A percentile compares a stretch with the other conserved stretches of the same genome.
phyloP scores from a whole-genome alignment of 2,888 invertebrate species.

The Phania funesta region DNA sequence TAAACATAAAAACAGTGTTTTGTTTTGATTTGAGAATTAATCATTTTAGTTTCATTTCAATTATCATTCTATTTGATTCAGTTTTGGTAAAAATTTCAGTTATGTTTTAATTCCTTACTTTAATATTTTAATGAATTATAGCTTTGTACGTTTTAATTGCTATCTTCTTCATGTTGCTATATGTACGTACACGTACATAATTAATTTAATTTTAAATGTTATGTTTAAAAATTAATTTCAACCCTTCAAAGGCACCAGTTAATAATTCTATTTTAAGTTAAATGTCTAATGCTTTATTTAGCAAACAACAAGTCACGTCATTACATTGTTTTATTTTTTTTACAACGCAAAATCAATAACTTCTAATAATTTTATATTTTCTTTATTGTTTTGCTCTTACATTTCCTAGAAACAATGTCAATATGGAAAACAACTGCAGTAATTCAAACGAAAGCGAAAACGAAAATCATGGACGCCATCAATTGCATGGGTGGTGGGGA shows the following conservation, averaged over 20 bases:
- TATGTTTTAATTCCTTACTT: too few species aligned
- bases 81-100: not conserved
- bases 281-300: not conserved
- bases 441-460: slow-evolving; percentile 50
- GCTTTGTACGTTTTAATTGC: too few species aligned
- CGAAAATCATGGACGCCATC: slow-evolving; percentile 46
- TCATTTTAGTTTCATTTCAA: not conserved
- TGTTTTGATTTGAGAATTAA: slow-evolving; percentile 3
- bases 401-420: slow-evolving; percentile 52
- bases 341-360: slow-evolving; percentile 31
- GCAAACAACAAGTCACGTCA: not conserved
- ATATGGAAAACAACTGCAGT: slow-evolving; percentile 58
- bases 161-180: too few species aligned
- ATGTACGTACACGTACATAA: too few species aligned
- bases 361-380: slow-evolving; percentile 22
- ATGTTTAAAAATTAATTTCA: not conserved
- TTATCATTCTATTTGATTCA: slow-evolving; percentile 1
- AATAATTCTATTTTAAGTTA: not conserved
- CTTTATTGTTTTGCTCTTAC: not conserved
- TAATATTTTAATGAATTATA: too few species aligned
- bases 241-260: not conserved
- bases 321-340: slow-evolving; percentile 19
- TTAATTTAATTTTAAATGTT: too few species aligned
- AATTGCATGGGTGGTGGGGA: slow-evolving; percentile 48
- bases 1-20: slow-evolving; percentile 5